Evolutionary conservation across 2,888 invertebrate species (phyloP).

Genomic region (Noctua pronuba): DNA sequence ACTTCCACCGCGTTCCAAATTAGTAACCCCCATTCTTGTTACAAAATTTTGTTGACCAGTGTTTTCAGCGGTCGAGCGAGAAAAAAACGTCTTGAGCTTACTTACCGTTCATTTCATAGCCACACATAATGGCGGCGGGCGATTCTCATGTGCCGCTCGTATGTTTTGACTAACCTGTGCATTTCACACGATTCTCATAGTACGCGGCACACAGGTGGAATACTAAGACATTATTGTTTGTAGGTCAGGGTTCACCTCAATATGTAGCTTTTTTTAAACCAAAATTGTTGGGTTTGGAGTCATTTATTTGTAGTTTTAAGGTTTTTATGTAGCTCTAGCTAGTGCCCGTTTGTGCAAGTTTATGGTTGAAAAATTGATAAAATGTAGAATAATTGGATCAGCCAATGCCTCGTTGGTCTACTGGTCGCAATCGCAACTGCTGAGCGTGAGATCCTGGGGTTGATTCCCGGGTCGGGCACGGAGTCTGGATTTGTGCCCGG

Average conservation of each 20-base stretch:
- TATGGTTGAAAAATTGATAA: background rate
- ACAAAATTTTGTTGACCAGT: no score
- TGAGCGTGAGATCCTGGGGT: no score
- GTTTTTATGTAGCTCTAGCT: background rate
- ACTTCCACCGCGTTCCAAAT: no score
- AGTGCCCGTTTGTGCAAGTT: background rate
- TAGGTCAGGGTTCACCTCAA: slow-evolving; percentile 72
- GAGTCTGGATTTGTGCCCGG: no score
- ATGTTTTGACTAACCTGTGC: slow-evolving; percentile 66
- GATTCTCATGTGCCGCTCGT: slow-evolving; percentile 64
- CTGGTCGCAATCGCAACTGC: no score
- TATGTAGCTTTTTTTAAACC: slow-evolving; percentile 28
- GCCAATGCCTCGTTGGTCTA: no score
- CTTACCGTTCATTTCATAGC: slow-evolving; percentile 57
- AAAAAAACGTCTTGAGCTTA: background rate
- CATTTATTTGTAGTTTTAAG: background rate
- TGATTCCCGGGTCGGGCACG: no score
- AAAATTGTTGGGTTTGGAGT: background rate
- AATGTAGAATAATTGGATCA: background rate
- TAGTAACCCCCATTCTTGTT: no score
- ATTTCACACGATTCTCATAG: slow-evolving; percentile 71
- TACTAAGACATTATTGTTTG: slow-evolving; percentile 65
- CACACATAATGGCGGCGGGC: slow-evolving; percentile 50
- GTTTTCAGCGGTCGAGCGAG: no score
- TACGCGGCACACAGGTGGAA: slow-evolving; percentile 47